Evolutionary conservation across 1,140 invertebrate species (phyloP).

Genomic region (Hirudo medicinalis): DNA sequence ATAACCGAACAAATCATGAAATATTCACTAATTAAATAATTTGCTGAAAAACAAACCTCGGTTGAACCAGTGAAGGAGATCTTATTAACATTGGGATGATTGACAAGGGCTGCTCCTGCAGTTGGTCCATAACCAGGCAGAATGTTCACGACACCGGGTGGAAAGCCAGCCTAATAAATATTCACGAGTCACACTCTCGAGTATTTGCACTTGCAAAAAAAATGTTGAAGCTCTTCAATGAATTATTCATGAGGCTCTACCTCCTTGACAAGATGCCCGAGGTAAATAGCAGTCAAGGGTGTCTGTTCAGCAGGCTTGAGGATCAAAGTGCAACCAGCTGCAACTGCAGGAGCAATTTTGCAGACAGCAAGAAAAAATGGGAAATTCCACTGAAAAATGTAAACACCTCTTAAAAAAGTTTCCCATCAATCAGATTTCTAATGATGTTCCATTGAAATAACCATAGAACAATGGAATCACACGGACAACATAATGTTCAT

Average conservation of each 20-base stretch:
- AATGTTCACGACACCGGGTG: conserved; percentile 47
- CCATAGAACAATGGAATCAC: no score
- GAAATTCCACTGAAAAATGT: conserved; percentile 47
- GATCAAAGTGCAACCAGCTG: conserved; percentile 49
- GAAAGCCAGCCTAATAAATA: conserved; percentile 34
- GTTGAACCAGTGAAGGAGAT: conserved; percentile 82
- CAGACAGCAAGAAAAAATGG: conserved; percentile 41
- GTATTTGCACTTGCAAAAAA: no score
- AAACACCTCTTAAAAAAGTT: no score
- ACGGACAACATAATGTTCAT: no score
- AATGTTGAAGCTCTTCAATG: no score
- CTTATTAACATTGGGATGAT: conserved; percentile 36
- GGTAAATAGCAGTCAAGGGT: conserved; percentile 32
- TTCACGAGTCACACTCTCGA: not conserved
- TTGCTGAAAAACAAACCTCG: conserved; percentile 46
- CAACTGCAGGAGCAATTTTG: conserved; percentile 50
- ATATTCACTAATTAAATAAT: no score
- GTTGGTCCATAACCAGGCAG: conserved; percentile 51
- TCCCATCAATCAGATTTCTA: no score
- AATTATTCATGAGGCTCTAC: conserved; percentile 9
- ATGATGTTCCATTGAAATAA: no score
- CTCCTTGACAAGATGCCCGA: conserved; percentile 33
- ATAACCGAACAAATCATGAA: no score
- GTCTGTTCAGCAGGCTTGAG: conserved; percentile 55
- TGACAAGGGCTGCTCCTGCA: conserved; percentile 32